Conservation (phyloP, 1,140 invertebrate species). For the Drosophila santomea region DNA sequence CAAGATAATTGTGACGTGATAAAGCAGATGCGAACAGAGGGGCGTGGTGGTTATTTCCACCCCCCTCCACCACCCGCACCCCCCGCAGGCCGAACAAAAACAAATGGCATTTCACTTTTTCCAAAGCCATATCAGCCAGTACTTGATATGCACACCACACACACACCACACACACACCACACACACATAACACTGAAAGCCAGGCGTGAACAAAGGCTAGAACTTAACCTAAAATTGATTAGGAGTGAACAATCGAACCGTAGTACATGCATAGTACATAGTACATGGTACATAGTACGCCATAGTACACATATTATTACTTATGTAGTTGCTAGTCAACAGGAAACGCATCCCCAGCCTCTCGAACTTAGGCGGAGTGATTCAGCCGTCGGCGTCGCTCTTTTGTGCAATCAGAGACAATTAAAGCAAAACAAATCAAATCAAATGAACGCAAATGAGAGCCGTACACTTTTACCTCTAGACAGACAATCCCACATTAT, state of each 20-base stretch:
- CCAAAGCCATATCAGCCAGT: slow-evolving; percentile 21
- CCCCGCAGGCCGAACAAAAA: slow-evolving; percentile 8
- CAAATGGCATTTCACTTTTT: slow-evolving; percentile 30
- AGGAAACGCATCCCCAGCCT: slow-evolving; percentile 31
- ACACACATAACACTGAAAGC: slow-evolving; percentile 9
- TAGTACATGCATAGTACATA: too few relatives aligned
- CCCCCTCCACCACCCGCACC: not conserved
- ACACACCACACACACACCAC: slow-evolving; percentile 1
- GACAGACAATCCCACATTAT: slow-evolving; percentile 1
- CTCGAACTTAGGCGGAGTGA: slow-evolving; percentile 16
- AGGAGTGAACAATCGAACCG: slow-evolving; percentile 21
- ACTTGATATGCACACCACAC: slow-evolving; percentile 9
- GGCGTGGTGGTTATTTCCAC: not conserved
- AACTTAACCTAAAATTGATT: slow-evolving; percentile 44
- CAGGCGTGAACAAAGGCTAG: slow-evolving; percentile 34
- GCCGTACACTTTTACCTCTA: slow-evolving; percentile 6
- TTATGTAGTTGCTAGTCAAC: not conserved
- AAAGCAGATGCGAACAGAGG: slow-evolving; percentile 27
- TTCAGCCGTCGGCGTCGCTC: slow-evolving; percentile 32
- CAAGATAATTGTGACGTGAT: slow-evolving; percentile 75
- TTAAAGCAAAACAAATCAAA: slow-evolving; percentile 69
- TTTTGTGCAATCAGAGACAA: slow-evolving; percentile 71
- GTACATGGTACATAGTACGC: too few relatives aligned
- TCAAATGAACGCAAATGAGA: slow-evolving; percentile 49
- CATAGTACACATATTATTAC: too few relatives aligned